Evolutionary conservation across 2,113 vertebrate genomes (phyloP), one percentile per base, ranked within the genome.

Genomic region (Oreochromis niloticus): DNA sequence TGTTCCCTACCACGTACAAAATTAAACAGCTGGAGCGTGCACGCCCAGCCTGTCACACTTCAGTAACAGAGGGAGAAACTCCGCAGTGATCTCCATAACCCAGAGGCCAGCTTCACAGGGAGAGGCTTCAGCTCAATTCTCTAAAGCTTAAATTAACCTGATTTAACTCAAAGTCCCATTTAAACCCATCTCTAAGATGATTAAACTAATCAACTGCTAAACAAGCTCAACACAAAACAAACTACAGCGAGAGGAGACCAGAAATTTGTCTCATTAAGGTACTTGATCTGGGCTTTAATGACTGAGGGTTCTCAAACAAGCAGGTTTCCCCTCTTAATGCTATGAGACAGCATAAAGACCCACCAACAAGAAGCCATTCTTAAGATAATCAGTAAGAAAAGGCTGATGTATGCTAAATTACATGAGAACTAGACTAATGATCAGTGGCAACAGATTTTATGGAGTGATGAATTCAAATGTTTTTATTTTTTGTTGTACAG

Each of bases 21-120:
- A 92, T 94, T 75, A 91, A 94, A 93, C 89, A 89, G 86, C 90
- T 93, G 89, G 86, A 94, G 85, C 57, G 56, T 30, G 89, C 48
- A 32, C 7, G 11, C 19, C 48, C 57, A 16, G 86, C 36, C 86
- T 12, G 39, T 79, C 86, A 52, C 85, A 71, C 71, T 83, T 85
- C 88, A 87, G 91, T n/a, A 84, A 82, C 59, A 87, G 68, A 87
- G 34, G 82, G 50, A 84, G 54, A 79, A 83, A 83, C 55, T 66
- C 91, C 6, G 84, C 85, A 83, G 78, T 83, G 61, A 89, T 86
- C 83, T 85, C 87, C 66, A 81, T 84, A 86, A 82, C 54, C 83
- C 85, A 79, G 30, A 75, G 73, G 83, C 61, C 80, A 63, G 27
- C 50, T 68, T 80, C 17, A 81, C 55, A 9, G 78, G 71, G 79